phyloP scores from a whole-genome alignment of 1,140 invertebrate genomes.

The Aphelenchoides besseyi region DNA sequence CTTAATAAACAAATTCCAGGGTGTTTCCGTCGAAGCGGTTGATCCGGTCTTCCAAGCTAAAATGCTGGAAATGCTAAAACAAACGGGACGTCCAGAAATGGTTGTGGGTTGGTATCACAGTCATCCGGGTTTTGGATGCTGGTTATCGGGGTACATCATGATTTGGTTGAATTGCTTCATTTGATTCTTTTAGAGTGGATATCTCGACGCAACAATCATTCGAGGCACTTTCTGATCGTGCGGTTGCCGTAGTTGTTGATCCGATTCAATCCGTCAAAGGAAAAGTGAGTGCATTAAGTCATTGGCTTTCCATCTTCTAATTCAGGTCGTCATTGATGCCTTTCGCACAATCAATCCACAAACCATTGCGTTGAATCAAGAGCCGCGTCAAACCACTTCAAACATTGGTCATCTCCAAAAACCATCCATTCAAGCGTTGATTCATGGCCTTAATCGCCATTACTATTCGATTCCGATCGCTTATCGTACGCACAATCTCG shows the following conservation, averaged over 20 bases:
- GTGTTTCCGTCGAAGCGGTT: slow-evolving; percentile 97
- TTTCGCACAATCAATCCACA: slow-evolving; percentile 89
- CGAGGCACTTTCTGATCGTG: slow-evolving; percentile 93
- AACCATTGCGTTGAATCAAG: slow-evolving; percentile 97
- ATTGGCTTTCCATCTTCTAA: slow-evolving; percentile 14
- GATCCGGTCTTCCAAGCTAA: slow-evolving; percentile 99
- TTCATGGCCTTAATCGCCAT: slow-evolving; percentile 96
- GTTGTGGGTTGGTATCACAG: slow-evolving; percentile 99
- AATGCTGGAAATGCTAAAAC: slow-evolving; percentile 99
- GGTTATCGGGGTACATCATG: slow-evolving; percentile 74
- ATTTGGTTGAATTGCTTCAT: slow-evolving; percentile 64
- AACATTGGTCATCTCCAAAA: slow-evolving; percentile 98
- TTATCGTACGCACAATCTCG: slow-evolving; percentile 95
- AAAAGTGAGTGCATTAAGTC: slow-evolving; percentile 63
- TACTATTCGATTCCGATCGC: slow-evolving; percentile 99
- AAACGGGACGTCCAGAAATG: slow-evolving; percentile 98
- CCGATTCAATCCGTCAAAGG: slow-evolving; percentile 98
- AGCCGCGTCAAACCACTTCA: slow-evolving; percentile 95
- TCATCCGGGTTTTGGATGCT: slow-evolving; percentile 99
- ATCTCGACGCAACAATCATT: slow-evolving; percentile 99
- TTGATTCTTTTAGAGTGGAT: slow-evolving; percentile 72
- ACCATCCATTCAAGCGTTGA: slow-evolving; percentile 95
- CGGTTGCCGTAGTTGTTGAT: slow-evolving; percentile 98
- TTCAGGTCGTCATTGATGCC: slow-evolving; percentile 68
- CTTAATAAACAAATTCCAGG: slow-evolving; percentile 67